Evolutionary conservation across 2,888 invertebrate species (phyloP).

Genomic region (Cerastoderma edule): DNA sequence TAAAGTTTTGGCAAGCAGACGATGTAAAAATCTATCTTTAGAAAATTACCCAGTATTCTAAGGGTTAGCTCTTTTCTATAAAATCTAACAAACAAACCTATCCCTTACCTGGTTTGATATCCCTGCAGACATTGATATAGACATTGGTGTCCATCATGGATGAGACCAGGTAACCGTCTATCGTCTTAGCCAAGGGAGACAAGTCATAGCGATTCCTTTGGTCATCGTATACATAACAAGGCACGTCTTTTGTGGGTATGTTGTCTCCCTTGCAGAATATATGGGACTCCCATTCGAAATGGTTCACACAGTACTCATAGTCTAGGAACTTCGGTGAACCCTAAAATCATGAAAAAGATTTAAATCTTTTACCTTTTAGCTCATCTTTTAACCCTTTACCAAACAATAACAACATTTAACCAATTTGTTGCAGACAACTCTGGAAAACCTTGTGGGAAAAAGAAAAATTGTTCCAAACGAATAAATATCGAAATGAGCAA

Average conservation of each 20-base stretch:
- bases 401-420: too few species aligned
- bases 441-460: too few species aligned
- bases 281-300: slow-evolving; percentile 81
- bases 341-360: slow-evolving; percentile 59
- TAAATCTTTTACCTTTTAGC: not conserved
- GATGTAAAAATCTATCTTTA: too few species aligned
- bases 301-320: slow-evolving; percentile 70
- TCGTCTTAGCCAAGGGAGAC: slow-evolving; percentile 76
- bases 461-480: too few species aligned
- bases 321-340: slow-evolving; percentile 74
- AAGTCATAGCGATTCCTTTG: slow-evolving; percentile 76
- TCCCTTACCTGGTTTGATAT: slow-evolving; percentile 69
- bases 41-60: too few species aligned
- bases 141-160: slow-evolving; percentile 71
- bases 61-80: too few species aligned
- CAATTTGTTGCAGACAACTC: too few species aligned
- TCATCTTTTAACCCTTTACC: too few species aligned
- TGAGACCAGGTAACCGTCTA: slow-evolving; percentile 78
- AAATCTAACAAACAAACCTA: too few species aligned
- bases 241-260: slow-evolving; percentile 73
- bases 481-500: not conserved
- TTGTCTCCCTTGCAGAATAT: slow-evolving; percentile 73
- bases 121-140: slow-evolving; percentile 82
- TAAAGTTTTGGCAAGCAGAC: too few species aligned
- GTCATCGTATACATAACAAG: slow-evolving; percentile 79